phyloP scores from a whole-genome alignment of 2,888 invertebrate genomes.

The Leucania comma region DNA sequence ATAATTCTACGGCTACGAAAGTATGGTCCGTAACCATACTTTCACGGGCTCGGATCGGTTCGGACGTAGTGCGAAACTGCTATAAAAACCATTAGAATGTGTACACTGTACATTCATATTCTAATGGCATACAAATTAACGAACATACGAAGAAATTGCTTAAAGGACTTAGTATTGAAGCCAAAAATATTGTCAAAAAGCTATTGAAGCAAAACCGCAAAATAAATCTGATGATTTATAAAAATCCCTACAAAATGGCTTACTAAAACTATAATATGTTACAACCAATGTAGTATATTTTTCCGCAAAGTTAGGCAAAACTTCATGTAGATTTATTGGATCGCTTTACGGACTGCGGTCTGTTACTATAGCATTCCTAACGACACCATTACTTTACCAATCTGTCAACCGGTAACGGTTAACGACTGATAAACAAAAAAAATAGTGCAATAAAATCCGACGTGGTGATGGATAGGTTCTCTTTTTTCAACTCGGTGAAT shows the following conservation, averaged over 20 bases:
- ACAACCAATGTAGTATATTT: not conserved
- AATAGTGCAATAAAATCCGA: not conserved
- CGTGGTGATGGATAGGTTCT: not conserved
- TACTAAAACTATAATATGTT: not conserved
- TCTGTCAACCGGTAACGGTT: slow-evolving; percentile 17
- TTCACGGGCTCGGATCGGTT: too few species aligned
- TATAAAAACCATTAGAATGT: too few species aligned
- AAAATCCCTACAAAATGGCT: not conserved
- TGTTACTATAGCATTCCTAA: not conserved
- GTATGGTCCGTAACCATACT: too few species aligned
- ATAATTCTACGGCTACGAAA: too few species aligned
- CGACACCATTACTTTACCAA: slow-evolving; percentile 19
- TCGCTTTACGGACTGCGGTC: slow-evolving; percentile 8
- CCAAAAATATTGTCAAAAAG: too few species aligned
- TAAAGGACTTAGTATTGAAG: too few species aligned
- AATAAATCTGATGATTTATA: not conserved
- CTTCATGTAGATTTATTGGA: slow-evolving; percentile 17
- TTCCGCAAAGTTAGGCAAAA: slow-evolving; percentile 1
- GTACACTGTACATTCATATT: too few species aligned
- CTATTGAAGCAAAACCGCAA: too few species aligned
- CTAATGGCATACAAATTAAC: too few species aligned
- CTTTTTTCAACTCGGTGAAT: not conserved
- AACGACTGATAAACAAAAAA: not conserved
- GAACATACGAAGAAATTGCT: too few species aligned
- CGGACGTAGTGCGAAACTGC: too few species aligned